Evolutionary conservation across 2,888 invertebrate genomes (phyloP).

Genomic region (Maniola hyperantus): DNA sequence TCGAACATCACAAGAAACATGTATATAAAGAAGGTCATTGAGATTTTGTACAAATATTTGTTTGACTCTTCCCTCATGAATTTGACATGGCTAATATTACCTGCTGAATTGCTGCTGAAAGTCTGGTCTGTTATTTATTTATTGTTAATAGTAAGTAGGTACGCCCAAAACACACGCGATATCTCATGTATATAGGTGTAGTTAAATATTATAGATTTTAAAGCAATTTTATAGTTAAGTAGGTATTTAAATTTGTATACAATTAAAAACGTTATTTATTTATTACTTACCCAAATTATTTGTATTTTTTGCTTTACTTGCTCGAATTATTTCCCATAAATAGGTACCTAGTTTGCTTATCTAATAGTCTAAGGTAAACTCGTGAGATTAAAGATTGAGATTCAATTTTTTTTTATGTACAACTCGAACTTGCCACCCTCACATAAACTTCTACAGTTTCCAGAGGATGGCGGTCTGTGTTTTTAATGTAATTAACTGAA

Average conservation of each 20-base stretch:
- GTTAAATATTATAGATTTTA: constrained; percentile 14
- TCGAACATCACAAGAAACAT: constrained; percentile 91
- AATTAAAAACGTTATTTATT: constrained; percentile 26
- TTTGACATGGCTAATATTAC: constrained; percentile 31
- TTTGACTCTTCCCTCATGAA: constrained; percentile 25
- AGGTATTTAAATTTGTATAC: constrained; percentile 30
- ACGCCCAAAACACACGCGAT: constrained; percentile 23
- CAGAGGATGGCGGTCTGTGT: no score
- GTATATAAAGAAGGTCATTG: constrained; percentile 84
- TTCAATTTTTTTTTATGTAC: no score
- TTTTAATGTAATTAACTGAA: no score
- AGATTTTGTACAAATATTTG: constrained; percentile 33
- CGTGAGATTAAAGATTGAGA: no score
- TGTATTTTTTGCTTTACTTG: not conserved
- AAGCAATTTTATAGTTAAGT: constrained; percentile 15
- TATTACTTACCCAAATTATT: not conserved
- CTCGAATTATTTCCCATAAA: not conserved
- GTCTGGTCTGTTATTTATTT: constrained; percentile 44
- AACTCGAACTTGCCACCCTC: no score
- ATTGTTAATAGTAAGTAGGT: constrained; percentile 38
- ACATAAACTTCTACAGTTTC: no score
- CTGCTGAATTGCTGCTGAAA: constrained; percentile 28
- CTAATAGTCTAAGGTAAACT: no score
- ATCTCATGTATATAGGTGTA: constrained; percentile 15
- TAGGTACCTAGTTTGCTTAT: not conserved